A percentile compares a stretch with the other conserved stretches of the same genome.
phyloP scores from a whole-genome alignment of 1,140 invertebrate species.

The Papilio polyxenes region DNA sequence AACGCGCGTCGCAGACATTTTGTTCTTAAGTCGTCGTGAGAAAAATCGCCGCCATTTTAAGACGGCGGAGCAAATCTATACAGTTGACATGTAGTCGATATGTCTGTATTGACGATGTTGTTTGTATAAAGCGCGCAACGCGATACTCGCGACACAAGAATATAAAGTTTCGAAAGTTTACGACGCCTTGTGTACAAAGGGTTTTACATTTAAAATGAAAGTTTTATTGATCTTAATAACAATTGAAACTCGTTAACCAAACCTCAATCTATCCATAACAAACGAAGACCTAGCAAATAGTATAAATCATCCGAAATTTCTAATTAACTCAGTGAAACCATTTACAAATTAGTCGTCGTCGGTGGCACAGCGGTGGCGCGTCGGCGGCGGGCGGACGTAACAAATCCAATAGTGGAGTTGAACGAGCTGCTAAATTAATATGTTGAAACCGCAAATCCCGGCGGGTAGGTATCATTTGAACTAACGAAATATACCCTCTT shows the following conservation, averaged over 20 bases:
- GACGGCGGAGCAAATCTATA: too few relatives aligned
- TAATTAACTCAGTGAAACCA: conserved; percentile 47
- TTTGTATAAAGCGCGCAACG: too few relatives aligned
- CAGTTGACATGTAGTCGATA: too few relatives aligned
- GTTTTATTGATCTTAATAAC: background rate
- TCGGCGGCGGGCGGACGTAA: conserved; percentile 32
- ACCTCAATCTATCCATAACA: conserved; percentile 26
- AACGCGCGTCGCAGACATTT: too few relatives aligned
- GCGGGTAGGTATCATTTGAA: conserved; percentile 35
- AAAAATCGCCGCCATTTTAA: too few relatives aligned
- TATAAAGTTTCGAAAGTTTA: too few relatives aligned
- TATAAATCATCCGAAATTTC: conserved; percentile 31
- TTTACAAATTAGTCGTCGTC: conserved; percentile 44
- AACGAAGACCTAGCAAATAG: conserved; percentile 42
- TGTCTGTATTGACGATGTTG: too few relatives aligned
- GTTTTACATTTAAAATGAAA: background rate
- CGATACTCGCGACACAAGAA: too few relatives aligned
- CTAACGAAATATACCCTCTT: background rate
- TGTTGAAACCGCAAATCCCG: conserved; percentile 38
- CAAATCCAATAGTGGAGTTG: conserved; percentile 45
- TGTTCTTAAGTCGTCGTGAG: too few relatives aligned
- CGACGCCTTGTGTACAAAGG: too few relatives aligned
- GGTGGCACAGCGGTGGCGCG: background rate
- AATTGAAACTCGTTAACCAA: background rate
- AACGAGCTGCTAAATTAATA: conserved; percentile 49